Base-by-base conservation (phyloP, 2,888 invertebrate species). In the Proisotoma minuta region DNA sequence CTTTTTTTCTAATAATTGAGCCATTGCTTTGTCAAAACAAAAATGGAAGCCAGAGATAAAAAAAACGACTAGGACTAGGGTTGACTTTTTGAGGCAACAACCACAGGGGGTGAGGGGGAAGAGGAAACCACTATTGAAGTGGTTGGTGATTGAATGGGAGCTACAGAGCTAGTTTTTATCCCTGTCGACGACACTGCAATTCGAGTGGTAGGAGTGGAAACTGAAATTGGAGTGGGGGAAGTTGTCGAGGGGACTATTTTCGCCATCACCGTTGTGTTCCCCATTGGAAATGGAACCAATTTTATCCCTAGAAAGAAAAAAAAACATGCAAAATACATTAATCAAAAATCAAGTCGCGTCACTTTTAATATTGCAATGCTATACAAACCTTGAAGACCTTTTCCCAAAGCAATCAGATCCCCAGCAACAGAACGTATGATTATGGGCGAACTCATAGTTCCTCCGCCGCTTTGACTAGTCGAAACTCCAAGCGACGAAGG, bases 381-480 rank as follows among this genome's bases (percentile, higher is more conserved):
- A 12, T 34, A 34, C 39, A 12, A 34, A 34, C 73, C 69, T 67
- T 67, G 70, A 26, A 68, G 47, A 18, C 71, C 71, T 57, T 70
- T 59, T 15, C 68, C 69, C 22, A 73, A 49, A 3, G 71, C 59
- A 27, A 73, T 48, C 60, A 71, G 65, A 47, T 70, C 71, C n/a
- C 72, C 72, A 27, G 66, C 63, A 22, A 65, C 60, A n/a, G 70
- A 70, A 40, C 70, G 64, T 57, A 72, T 69, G 43, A 72, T 66
- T 26, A 72, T 69, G 23, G 72, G 72, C 10, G 67, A 66, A 24
- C 65, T 59, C 26, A 65, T 8, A 10, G 34, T 15, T 15, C 8
- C 15, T 8, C 8, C 8, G 34, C 15, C 15, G 34, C 34, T 34
- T 34, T 34, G 8, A 34, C 34, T 34, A 10, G 34, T 15, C 8